Evolutionary conservation across 2,797 vertebrate genomes (phyloP), one percentile per base, ranked within the genome.

Genomic region (Pachyuromys duprasi): DNA sequence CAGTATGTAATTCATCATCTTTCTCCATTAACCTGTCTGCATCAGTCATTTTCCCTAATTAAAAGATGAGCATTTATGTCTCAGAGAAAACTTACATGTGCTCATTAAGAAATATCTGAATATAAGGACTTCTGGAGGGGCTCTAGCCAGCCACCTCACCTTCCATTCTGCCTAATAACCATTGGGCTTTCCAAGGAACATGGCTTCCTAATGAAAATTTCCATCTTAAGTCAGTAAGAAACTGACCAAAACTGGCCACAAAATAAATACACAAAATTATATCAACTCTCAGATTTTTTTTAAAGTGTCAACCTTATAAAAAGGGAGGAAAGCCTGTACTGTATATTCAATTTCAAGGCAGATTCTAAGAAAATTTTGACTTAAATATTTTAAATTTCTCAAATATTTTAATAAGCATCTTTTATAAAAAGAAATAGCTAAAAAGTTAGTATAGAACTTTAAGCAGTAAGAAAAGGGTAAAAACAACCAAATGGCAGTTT

Each of bases 391-490:
- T 63, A 80, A 55, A 55, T 69, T 89, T 75, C 55, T 84, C 60
- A 87, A n/a, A 57, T 72, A 87, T 65, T 87, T 72, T 89, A 89
- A 79, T 57, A 3, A 87, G 33, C 22, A 93, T 75, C 24, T 96
- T 81, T 87, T 70, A 31, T 70, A 81, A 75, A 49, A 74, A 92
- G 87, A 28, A 87, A 53, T 78, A 65, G 4, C 60, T 7, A 15
- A 94, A 83, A 89, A 63, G 33, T 49, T 76, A 78, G 22, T 93
- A 22, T 3, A 88, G 26, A 96, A 94, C 39, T 84, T 53, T 53
- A 74, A 92, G 17, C 74, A 95, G 67, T 62, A 83, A 88, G 20
- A 93, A 93, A 28, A 18, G 31, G 28, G n/a, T 94, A 79, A 96
- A 83, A 69, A 24, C 69, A 69, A 95, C 24, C 13, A 87, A 86